Evolutionary conservation across 2,113 vertebrate genomes (phyloP), one percentile per base, ranked within the genome.

Genomic region (Salminus brasiliensis): DNA sequence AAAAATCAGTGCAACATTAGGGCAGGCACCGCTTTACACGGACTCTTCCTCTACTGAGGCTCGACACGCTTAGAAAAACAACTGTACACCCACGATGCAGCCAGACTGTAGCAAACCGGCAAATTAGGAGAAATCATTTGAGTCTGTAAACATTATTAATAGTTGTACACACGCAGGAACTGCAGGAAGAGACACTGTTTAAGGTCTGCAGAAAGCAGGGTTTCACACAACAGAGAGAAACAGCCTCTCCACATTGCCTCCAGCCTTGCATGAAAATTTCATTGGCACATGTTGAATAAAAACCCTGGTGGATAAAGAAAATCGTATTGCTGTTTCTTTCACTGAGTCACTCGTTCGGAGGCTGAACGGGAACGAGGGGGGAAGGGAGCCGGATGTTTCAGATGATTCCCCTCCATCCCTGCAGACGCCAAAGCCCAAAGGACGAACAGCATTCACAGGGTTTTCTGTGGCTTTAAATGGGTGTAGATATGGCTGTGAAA

Each of bases 231-330:
- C n/a, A n/a, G 1, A 53, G 23, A 53, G 79, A 68, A 83, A 78
- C 39, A 79, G 34, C 32, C 69, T 73, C 57, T 41, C 23, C 25
- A 27, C 63, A 41, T 57, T 41, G 53, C 81, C 70, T 74, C 41
- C 11, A 73, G 76, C 70, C 32, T 30, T 74, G 69, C 71, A 69
- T 69, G 71, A 74, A 69, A 74, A 59, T 74, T 82, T 78, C 71
- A 82, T 74, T 74, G 76, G 60, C 70, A 78, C 77, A 67, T 62
- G 74, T 52, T 66, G 52, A 83, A 83, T 16, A 67, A 32, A 73
- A 70, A 53, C 30, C 23, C 25, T 66, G 0, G 70, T 62, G 60
- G 63, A 49, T 60, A 60, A 76, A 76, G 32, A 72, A 60, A 62
- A 21, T 60, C 0, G 55, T 25, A 43, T 16, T 72, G 80, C 63